Evolutionary conservation across 2,888 invertebrate species (phyloP).

Genomic region (Argyra leucocephala): DNA sequence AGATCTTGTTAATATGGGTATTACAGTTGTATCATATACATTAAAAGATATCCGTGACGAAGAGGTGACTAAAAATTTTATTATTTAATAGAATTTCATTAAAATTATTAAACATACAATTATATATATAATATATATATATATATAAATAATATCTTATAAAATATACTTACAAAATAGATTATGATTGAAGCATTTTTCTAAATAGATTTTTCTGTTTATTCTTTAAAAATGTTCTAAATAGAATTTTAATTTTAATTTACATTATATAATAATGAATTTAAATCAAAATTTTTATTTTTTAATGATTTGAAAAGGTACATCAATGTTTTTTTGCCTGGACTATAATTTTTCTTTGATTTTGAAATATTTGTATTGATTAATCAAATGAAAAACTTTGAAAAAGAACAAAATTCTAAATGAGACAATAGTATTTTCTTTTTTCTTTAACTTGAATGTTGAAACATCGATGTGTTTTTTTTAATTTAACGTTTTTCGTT

Average conservation of each 20-base stretch:
- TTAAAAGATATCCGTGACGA: conserved; percentile 90
- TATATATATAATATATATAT: neutral
- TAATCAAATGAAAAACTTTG: neutral
- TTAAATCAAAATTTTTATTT: neutral
- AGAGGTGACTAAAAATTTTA: conserved; percentile 57
- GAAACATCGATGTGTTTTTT: neutral
- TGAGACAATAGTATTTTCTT: neutral
- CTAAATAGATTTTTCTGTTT: neutral
- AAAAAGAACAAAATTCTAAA: neutral
- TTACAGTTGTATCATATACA: conserved; percentile 90
- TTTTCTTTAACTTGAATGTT: conserved; percentile 7
- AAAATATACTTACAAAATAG: too few relatives aligned
- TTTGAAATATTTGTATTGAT: neutral
- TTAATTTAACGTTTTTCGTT: conserved; percentile 10
- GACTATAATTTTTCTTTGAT: conserved; percentile 12
- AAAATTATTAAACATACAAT: too few relatives aligned
- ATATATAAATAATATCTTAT: too few relatives aligned
- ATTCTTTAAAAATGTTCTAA: neutral
- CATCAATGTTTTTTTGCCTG: neutral
- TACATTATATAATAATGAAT: neutral
- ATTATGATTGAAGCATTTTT: neutral
- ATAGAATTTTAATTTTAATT: neutral
- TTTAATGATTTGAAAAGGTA: neutral
- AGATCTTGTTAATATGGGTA: conserved; percentile 92
- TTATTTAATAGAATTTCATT: neutral